A percentile compares a stretch with the other conserved stretches of the same genome.
These are phyloP conservation scores for Prorops nasuta DNA, from an alignment of 1,140 invertebrate species.

Conservation along the genomic window DNA sequence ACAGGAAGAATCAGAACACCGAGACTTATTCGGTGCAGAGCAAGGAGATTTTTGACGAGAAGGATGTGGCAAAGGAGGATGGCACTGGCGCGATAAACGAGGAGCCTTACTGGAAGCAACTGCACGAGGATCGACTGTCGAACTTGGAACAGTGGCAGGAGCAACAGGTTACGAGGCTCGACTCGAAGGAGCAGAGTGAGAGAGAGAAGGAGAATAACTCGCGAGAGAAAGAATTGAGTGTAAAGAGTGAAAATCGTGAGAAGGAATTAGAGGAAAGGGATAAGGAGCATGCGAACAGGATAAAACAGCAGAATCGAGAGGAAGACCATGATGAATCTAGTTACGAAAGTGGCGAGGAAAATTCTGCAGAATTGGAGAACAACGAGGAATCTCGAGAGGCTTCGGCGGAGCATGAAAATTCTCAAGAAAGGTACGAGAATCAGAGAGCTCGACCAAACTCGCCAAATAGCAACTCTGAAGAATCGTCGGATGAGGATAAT, in stretches of 20 bases:
- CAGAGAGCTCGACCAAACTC: neutral
- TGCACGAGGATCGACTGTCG: slow-evolving; percentile 22
- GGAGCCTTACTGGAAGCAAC: slow-evolving; percentile 31
- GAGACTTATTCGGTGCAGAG: slow-evolving; percentile 31
- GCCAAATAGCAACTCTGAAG: neutral
- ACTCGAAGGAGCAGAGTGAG: slow-evolving; percentile 20
- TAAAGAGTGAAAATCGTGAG: slow-evolving; percentile 9
- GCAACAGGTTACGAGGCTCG: slow-evolving; percentile 21
- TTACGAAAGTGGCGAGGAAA: neutral
- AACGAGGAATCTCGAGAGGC: slow-evolving; percentile 1
- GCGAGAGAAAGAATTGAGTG: slow-evolving; percentile 8
- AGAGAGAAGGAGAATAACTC: slow-evolving; percentile 8
- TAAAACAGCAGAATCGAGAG: slow-evolving; percentile 2
- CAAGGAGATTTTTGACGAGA: slow-evolving; percentile 26
- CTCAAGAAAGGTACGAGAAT: slow-evolving; percentile 5
- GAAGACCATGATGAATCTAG: neutral
- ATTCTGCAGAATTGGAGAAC: neutral
- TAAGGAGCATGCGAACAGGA: neutral
- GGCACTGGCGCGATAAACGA: too few species aligned
- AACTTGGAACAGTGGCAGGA: slow-evolving; percentile 32
- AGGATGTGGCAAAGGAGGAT: slow-evolving; percentile 23
- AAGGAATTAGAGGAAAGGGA: slow-evolving; percentile 12
- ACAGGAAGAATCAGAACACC: slow-evolving; percentile 25
- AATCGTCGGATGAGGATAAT: slow-evolving; percentile 2
- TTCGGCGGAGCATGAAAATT: slow-evolving; percentile 11